These are phyloP conservation scores for Ageneiosus marmoratus DNA, from an alignment of 2,113 vertebrate genomes.

Conservation along the genomic window DNA sequence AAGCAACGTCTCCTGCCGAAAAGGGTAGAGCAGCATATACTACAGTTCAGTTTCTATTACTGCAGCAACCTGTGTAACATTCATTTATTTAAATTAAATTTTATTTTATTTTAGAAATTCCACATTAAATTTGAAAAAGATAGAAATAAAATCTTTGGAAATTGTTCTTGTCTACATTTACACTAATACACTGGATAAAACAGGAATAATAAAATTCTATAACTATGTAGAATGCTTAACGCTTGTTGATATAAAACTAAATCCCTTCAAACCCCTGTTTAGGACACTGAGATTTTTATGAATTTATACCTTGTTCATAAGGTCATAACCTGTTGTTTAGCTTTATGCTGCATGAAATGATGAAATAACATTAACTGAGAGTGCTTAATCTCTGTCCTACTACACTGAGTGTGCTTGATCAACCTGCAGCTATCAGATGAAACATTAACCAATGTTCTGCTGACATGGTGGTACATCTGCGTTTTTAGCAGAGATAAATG, in stretches of 20 bases:
- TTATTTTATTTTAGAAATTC: too few species aligned
- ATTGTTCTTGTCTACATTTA: neutral
- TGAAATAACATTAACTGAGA: conserved; percentile 25
- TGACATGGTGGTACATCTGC: conserved; percentile 54
- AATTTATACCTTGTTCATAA: neutral
- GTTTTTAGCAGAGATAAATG: conserved; percentile 66
- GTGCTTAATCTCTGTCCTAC: conserved; percentile 21
- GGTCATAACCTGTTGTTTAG: neutral
- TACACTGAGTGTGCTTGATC: conserved; percentile 20
- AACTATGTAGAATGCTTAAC: neutral
- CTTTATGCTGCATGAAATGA: neutral
- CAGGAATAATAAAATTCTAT: neutral
- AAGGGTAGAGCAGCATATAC: neutral
- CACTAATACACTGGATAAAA: neutral
- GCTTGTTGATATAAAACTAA: neutral
- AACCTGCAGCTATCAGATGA: conserved; percentile 55
- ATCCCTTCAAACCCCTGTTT: too few species aligned
- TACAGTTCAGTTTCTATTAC: neutral
- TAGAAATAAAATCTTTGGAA: neutral
- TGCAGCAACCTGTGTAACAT: neutral
- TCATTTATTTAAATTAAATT: neutral
- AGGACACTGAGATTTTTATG: neutral
- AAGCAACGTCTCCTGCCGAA: neutral
- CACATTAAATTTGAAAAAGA: too few species aligned
- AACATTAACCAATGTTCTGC: conserved; percentile 76